Base-by-base conservation (phyloP, 2,113 vertebrate species). In the Epinephelus cyanopodus region DNA sequence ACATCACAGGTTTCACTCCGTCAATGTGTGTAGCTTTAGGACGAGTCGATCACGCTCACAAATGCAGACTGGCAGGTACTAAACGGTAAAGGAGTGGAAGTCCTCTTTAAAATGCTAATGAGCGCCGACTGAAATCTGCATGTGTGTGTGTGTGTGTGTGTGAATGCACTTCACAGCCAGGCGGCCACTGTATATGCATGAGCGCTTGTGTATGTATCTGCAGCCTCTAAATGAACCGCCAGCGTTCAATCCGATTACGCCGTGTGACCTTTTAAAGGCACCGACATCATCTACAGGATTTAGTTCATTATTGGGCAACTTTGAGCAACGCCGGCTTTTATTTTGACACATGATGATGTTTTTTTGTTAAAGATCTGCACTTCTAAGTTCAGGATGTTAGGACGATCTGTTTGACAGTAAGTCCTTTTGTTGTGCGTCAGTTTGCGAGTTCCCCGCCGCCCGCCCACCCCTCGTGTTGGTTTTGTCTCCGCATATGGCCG, bases 401-500 rank as follows among this genome's bases (percentile, higher is more conserved):
- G 45, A 25, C 18, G 1, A 10, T n/a, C 13, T n/a, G 21, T 15
- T 19, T 60, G 17, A 12, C 52, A 18, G 3, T 19, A 42, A 52
- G 50, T 17, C n/a, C 6, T 27, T 47, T 15, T 12, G 27, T 19
- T 66, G 25, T 25, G 14, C 14, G 21, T 7, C 33, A 37, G 33
- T 37, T 37, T 37, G 6, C 9, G 61, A 62, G 42, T 45, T 15
- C 33, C 27, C 33, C n/a, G 42, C 42, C 52, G 10, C 37, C 61
- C 13, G 2, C 64, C 17, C 14, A 1, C 62, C 42, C 52, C 13
- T n/a, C 5, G 3, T 25, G 65, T 60, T 71, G 57, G 33, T 74
- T 96, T 96, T 65, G 95, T 96, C 78, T 95, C 93, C 90, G 95
- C 95, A 95, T 96, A 97, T 89, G 87, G 96, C 95, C 96, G 92